A percentile compares a stretch with the other conserved stretches of the same genome.
Evolutionary conservation across 2,888 invertebrate genomes (phyloP).

Genomic region (Cephus runcator): DNA sequence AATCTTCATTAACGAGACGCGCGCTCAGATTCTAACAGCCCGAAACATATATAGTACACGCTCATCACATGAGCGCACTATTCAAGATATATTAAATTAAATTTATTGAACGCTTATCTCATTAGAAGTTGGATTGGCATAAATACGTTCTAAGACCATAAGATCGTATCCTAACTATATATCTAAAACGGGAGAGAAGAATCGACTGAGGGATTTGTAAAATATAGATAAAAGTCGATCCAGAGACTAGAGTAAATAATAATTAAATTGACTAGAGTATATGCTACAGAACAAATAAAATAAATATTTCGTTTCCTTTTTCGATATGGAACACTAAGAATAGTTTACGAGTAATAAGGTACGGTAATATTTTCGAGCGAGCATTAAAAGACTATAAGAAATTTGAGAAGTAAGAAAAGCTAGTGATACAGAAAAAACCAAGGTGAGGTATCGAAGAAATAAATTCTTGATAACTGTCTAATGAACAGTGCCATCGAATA

Average conservation of each 20-base stretch:
- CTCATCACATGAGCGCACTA: not conserved
- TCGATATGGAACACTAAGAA: not conserved
- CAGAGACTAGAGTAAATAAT: not conserved
- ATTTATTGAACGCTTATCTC: not conserved
- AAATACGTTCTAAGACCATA: not conserved
- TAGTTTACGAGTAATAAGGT: not conserved
- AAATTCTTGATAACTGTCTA: not conserved
- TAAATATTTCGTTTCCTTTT: no score
- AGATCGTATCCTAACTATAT: not conserved
- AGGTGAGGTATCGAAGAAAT: not conserved
- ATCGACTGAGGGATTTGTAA: not conserved
- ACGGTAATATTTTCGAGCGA: not conserved
- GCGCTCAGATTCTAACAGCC: not conserved
- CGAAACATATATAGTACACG: not conserved
- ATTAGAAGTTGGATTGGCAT: not conserved
- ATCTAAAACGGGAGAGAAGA: not conserved
- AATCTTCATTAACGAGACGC: not conserved
- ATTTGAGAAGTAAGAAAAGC: not conserved
- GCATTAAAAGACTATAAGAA: not conserved
- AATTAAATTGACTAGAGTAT: not conserved
- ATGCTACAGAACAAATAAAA: not conserved
- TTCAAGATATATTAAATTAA: not conserved
- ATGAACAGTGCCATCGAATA: not conserved
- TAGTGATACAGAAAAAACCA: not conserved
- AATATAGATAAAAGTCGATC: not conserved